Conservation (phyloP, 2,797 vertebrate genomes). For the Tamandua tetradactyla region DNA sequence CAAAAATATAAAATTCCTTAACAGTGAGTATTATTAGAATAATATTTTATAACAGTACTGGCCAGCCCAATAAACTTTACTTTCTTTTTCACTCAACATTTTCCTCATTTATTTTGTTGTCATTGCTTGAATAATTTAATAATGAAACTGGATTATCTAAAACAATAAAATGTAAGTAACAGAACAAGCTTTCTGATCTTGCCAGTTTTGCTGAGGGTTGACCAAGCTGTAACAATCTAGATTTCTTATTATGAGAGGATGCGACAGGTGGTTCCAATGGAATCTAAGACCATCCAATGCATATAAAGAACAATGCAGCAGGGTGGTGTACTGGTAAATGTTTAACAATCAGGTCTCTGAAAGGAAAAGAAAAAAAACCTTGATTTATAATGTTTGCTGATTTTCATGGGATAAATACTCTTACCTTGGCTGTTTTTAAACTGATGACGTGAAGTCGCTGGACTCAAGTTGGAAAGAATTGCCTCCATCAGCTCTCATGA, state of each 20-base stretch:
- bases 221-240: not conserved
- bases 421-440: not conserved
- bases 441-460: not conserved
- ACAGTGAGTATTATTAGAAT: constrained; percentile 13
- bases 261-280: not conserved
- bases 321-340: not conserved
- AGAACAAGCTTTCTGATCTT: not conserved
- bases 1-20: constrained; percentile 24
- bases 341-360: not conserved
- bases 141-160: constrained; percentile 45
- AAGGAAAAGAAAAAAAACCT: not conserved
- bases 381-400: not conserved
- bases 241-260: not conserved
- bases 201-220: not conserved
- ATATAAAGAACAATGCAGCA: not conserved
- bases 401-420: not conserved
- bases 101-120: constrained; percentile 46
- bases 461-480: not conserved
- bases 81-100: not conserved
- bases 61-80: not conserved
- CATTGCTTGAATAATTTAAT: constrained; percentile 37
- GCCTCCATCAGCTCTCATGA: not conserved
- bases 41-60: not conserved
- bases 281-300: not conserved
- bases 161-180: constrained; percentile 35